These are phyloP conservation scores for Pammene fasciana DNA, from an alignment of 2,888 invertebrate species.

Conservation along the genomic window DNA sequence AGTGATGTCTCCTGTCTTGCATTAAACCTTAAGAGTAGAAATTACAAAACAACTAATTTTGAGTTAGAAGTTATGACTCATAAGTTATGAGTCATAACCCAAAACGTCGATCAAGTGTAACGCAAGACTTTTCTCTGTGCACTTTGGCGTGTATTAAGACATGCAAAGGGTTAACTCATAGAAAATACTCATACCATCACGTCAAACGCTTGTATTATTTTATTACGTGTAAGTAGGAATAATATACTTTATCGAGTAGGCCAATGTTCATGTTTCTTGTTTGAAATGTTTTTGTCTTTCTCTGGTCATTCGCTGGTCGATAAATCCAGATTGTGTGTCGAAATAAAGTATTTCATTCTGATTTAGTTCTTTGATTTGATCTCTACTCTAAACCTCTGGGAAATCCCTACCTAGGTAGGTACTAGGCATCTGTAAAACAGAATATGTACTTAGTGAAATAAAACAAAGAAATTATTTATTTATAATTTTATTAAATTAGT, in stretches of 20 bases:
- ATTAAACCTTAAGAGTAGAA: no score
- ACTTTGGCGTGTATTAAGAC: no score
- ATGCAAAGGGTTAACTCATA: no score
- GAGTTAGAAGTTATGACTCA: no score
- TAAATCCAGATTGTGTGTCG: conserved; percentile 55
- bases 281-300: conserved; percentile 45
- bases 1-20: no score
- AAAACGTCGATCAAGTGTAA: not conserved
- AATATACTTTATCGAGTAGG: conserved; percentile 33
- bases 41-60: no score
- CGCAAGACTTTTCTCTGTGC: no score
- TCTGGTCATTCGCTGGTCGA: conserved; percentile 76
- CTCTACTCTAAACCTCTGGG: not conserved
- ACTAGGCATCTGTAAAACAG: no score
- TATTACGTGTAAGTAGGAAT: conserved; percentile 5
- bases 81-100: not conserved
- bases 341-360: conserved; percentile 62
- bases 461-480: conserved; percentile 65
- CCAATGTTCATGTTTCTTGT: conserved; percentile 40
- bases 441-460: conserved; percentile 51
- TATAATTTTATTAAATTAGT: conserved; percentile 84
- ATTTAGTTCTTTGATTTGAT: conserved; percentile 48
- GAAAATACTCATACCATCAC: not conserved
- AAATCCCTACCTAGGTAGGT: no score
- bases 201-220: conserved; percentile 4